These are phyloP conservation scores for Drosophila prosaltans DNA, from an alignment of 1,140 invertebrate species.

Conservation along the genomic window DNA sequence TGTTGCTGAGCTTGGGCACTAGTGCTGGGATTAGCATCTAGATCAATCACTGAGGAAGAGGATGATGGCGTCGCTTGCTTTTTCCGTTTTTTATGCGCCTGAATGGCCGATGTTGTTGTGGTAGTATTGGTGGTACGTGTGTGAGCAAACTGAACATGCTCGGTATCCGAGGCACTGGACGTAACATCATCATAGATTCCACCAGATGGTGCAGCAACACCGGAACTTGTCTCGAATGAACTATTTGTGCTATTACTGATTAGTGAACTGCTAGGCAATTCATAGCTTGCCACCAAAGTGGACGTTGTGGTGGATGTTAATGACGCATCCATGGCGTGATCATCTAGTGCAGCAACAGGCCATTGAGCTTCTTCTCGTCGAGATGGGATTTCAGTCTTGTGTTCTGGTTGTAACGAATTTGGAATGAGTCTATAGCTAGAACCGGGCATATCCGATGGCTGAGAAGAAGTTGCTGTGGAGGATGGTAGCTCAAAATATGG, in stretches of 20 bases:
- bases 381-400: constrained; percentile 64
- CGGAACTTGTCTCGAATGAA: constrained; percentile 49
- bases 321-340: constrained; percentile 62
- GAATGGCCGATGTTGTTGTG: constrained; percentile 69
- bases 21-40: constrained; percentile 63
- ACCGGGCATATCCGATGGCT: constrained; percentile 25
- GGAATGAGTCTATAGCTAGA: constrained; percentile 43
- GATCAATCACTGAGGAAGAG: constrained; percentile 45
- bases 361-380: constrained; percentile 39
- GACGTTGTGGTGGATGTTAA: constrained; percentile 14
- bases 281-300: constrained; percentile 29
- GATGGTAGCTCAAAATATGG: constrained; percentile 40
- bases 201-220: constrained; percentile 7
- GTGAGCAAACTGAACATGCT: constrained; percentile 74
- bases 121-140: constrained; percentile 79
- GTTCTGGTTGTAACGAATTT: constrained; percentile 45
- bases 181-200: constrained; percentile 64
- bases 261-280: constrained; percentile 62
- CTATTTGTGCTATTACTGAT: constrained; percentile 50
- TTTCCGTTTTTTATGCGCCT: constrained; percentile 64
- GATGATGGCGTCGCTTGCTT: constrained; percentile 43
- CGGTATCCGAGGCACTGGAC: constrained; percentile 70
- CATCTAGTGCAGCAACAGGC: constrained; percentile 64
- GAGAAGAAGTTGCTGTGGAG: constrained; percentile 48
- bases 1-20: constrained; percentile 62